Evolutionary conservation across 2,113 vertebrate genomes (phyloP).

Genomic region (Sceloporus tristichus): DNA sequence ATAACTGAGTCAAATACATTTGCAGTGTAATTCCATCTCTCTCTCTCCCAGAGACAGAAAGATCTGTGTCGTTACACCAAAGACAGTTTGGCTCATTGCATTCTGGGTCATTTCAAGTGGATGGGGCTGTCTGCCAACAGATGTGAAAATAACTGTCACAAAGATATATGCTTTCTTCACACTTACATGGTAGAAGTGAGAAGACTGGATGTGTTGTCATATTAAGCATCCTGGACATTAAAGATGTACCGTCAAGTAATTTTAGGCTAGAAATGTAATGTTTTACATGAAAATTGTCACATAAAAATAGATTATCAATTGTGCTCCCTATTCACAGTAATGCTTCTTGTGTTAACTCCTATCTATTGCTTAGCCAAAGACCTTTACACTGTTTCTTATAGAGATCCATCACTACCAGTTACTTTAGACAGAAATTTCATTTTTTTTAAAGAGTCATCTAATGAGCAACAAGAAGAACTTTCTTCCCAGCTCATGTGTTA

Average conservation of each 20-base stretch:
- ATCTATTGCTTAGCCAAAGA: constrained; percentile 11
- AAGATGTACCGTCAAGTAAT: constrained; percentile 30
- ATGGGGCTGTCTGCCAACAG: constrained; percentile 35
- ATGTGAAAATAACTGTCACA: constrained; percentile 20
- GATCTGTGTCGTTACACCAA: not conserved
- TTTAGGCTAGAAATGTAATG: constrained; percentile 29
- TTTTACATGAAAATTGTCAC: constrained; percentile 32
- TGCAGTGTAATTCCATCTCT: not conserved
- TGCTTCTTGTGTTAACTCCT: not conserved
- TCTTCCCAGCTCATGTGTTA: not conserved
- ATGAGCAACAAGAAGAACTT: fast-evolving
- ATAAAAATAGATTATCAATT: not conserved
- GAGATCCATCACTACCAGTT: not conserved
- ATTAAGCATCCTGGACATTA: not conserved
- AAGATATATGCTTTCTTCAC: constrained; percentile 35
- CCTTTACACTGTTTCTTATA: not conserved
- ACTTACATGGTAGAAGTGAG: constrained; percentile 35
- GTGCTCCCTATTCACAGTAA: not conserved
- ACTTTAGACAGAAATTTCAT: not conserved
- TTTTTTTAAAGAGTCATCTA: not conserved
- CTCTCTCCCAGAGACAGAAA: fast-evolving
- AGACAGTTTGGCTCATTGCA: not conserved
- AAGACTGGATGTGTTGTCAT: constrained; percentile 36
- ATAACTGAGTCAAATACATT: not conserved
- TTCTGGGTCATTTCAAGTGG: not conserved